phyloP scores from a whole-genome alignment of 1,140 invertebrate genomes.

The Drosophila erecta region DNA sequence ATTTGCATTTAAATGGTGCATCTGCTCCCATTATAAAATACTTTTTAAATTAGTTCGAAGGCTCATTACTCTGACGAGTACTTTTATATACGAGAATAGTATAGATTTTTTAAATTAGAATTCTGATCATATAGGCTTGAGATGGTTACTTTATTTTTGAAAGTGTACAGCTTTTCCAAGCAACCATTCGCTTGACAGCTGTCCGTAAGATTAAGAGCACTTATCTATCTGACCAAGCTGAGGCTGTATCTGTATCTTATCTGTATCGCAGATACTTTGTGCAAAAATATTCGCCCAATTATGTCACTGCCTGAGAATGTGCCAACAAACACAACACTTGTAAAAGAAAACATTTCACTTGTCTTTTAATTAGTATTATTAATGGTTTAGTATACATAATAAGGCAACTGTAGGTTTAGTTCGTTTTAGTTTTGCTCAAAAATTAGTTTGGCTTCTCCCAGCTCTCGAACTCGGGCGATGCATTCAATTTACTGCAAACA shows the following conservation, averaged over 20 bases:
- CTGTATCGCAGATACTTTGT: constrained; percentile 68
- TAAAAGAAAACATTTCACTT: constrained; percentile 37
- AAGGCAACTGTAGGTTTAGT: constrained; percentile 42
- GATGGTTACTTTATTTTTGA: neutral
- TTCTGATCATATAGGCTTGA: neutral
- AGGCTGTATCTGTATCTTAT: constrained; percentile 52
- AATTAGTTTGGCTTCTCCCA: constrained; percentile 41
- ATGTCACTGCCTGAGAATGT: constrained; percentile 66
- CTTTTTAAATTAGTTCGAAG: neutral
- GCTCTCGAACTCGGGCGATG: constrained; percentile 42
- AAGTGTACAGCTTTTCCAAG: constrained; percentile 7
- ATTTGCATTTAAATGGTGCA: neutral
- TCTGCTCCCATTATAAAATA: neutral
- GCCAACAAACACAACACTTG: constrained; percentile 30
- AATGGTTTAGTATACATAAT: constrained; percentile 49
- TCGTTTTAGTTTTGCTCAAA: constrained; percentile 46
- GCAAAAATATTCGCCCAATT: constrained; percentile 72
- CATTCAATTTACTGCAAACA: constrained; percentile 74
- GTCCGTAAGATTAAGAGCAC: constrained; percentile 55
- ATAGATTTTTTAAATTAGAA: no score
- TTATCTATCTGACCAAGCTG: constrained; percentile 51
- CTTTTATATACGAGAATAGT: no score
- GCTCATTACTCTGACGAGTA: neutral
- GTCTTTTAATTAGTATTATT: constrained; percentile 75
- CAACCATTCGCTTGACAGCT: constrained; percentile 36